Conservation (phyloP, 2,113 vertebrate species). For the Nestor notabilis region DNA sequence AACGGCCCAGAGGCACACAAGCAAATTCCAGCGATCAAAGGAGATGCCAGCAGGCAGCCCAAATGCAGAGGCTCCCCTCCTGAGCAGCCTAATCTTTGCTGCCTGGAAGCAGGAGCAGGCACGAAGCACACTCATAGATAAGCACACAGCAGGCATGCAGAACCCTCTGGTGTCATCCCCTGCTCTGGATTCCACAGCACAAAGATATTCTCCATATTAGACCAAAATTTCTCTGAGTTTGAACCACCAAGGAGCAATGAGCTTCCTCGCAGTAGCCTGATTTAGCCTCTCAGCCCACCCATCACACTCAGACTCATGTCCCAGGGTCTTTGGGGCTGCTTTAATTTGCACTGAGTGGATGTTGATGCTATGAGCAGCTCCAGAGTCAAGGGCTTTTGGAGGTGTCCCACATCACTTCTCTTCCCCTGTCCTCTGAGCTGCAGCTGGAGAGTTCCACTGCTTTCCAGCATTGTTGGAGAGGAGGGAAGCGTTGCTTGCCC, state of each 20-base stretch:
- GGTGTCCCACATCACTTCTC: background rate
- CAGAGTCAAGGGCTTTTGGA: background rate
- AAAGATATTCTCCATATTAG: constrained; percentile 26
- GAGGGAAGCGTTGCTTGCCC: background rate
- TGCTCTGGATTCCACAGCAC: constrained; percentile 4
- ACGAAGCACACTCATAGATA: background rate
- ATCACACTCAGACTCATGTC: background rate
- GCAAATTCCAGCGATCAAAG: constrained; percentile 56
- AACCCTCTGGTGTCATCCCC: constrained; percentile 4
- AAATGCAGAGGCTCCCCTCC: constrained; percentile 21
- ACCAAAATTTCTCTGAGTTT: background rate
- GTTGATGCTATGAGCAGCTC: background rate
- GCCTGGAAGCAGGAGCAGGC: constrained; percentile 37
- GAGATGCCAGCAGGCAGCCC: constrained; percentile 10
- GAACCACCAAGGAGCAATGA: background rate
- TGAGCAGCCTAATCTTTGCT: constrained; percentile 44
- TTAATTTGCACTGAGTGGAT: background rate
- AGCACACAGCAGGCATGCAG: constrained; percentile 14
- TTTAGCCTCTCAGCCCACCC: background rate
- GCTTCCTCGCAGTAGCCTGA: background rate
- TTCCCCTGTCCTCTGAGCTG: background rate
- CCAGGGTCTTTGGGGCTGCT: background rate
- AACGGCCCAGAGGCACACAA: background rate
- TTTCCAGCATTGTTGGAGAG: background rate
- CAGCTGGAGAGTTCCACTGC: background rate